A percentile compares a stretch with the other conserved stretches of the same genome.
Conservation (phyloP, 2,888 invertebrate species). For the Drosophila paracracens region DNA sequence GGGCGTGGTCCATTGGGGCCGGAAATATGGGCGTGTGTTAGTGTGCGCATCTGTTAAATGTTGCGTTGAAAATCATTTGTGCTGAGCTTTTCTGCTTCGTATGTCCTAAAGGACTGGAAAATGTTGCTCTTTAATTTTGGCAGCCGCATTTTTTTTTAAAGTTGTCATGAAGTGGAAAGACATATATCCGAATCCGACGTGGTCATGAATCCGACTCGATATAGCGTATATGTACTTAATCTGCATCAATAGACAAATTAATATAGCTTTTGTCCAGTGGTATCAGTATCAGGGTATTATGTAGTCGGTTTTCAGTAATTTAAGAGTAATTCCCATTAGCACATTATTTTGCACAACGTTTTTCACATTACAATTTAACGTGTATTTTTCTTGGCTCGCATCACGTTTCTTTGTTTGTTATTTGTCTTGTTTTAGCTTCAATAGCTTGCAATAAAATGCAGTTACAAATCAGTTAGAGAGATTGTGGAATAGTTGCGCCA, state of each 20-base stretch:
- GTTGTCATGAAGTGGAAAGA: neutral
- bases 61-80: constrained; percentile 58
- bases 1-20: constrained; percentile 25
- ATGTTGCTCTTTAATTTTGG: constrained; percentile 2
- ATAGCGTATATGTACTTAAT: neutral
- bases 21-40: constrained; percentile 44
- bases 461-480: constrained; percentile 25
- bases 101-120: constrained; percentile 5
- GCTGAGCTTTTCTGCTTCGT: constrained; percentile 3
- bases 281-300: neutral
- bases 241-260: too few species aligned
- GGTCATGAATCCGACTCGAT: neutral
- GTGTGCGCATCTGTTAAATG: constrained; percentile 65
- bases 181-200: neutral
- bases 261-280: neutral
- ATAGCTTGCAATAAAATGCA: constrained; percentile 35
- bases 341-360: neutral
- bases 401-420: neutral
- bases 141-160: neutral
- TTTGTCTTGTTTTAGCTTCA: neutral
- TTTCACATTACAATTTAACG: constrained; percentile 6
- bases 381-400: neutral
- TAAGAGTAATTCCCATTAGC: neutral
- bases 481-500: constrained; percentile 33
- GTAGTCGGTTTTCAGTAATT: neutral